Evolutionary conservation across 30 jellyfish, hydroid and myxozoan genomes (phyloP).

Genomic region (Aurelia sp.): DNA sequence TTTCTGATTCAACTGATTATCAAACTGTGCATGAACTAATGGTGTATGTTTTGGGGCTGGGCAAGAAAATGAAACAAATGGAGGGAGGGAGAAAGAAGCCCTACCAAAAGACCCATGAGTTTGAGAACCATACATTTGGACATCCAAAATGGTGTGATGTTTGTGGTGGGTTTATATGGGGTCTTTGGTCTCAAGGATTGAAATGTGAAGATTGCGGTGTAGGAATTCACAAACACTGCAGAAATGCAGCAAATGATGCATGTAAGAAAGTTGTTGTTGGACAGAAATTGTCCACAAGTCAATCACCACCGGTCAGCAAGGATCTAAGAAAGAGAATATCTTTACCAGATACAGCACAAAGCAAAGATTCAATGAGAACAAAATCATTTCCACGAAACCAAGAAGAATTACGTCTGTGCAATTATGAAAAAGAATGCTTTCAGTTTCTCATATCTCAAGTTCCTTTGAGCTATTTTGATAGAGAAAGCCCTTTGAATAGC

Average conservation of each 20-base stretch:
- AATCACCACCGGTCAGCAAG: constrained; percentile 11
- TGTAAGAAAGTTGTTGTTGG: constrained; percentile 82
- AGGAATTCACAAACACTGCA: constrained; percentile 88
- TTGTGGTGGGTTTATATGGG: constrained; percentile 95
- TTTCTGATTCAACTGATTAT: constrained; percentile 67
- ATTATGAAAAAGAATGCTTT: constrained; percentile 49
- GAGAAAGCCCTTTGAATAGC: constrained; percentile 34
- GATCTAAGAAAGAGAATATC: constrained; percentile 33
- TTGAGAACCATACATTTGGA: constrained; percentile 71
- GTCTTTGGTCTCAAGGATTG: constrained; percentile 88
- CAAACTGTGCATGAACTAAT: constrained; percentile 76
- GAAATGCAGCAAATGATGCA: constrained; percentile 70
- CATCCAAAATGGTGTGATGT: constrained; percentile 98
- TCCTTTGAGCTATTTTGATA: constrained; percentile 56
- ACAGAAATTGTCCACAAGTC: constrained; percentile 50
- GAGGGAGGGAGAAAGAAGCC: constrained; percentile 68
- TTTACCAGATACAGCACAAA: constrained; percentile 13
- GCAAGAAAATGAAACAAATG: constrained; percentile 55
- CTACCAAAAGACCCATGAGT: constrained; percentile 84
- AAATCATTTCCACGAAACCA: constrained; percentile 9
- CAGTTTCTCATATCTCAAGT: constrained; percentile 49
- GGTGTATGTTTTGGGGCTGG: constrained; percentile 78
- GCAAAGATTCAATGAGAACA: background rate
- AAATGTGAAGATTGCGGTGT: constrained; percentile 96
- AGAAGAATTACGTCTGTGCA: constrained; percentile 1